Base-by-base conservation (phyloP, 1,140 invertebrate species). In the Pachyrhynchus sulphureomaculatus region DNA sequence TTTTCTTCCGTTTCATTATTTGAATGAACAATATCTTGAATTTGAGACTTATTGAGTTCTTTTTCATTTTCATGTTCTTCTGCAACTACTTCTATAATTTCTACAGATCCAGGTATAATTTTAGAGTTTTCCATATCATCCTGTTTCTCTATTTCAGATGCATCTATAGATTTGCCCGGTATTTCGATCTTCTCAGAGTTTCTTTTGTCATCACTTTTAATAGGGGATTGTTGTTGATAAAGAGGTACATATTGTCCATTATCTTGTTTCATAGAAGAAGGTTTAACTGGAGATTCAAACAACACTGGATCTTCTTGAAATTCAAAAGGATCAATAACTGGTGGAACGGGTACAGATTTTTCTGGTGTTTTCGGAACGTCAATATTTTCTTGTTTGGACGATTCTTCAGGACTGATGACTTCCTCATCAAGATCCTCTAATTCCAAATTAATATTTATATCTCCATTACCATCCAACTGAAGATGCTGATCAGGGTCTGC, bases 291-390 rank as follows among this genome's bases (percentile, higher is more conserved):
- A 18, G 61, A 65, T 39, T 73, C 64, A 45, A 70, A 72, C 23
- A 71, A 62, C 24, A 72, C 68, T 0, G 72, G 71, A 36, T 76
- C 74, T 59, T 76, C 74, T 61, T 73, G 68, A 59, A 76, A 76
- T 55, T 76, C 74, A 66, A 76, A 76, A 21, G 74, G 78, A 68
- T 83, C 82, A 0, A 83, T 76, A 54, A 80, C 78, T 1, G 62
- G 51, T 20, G 56, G 42, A 8, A 21, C 44, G 6, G 9, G 4
- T 23, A 23, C n/a, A 18, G 34, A 45, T 20, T 10, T 15, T 21
- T 29, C 4, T 5, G 52, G 52, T 23, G 18, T 15, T 44, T 32
- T 34, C n/a, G 12, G 20, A 13, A 20, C 23, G 9, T 41, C 26
- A 24, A 6, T 12, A 18, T 21, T 48, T n/a, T 48, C 44, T 24